Evolutionary conservation across 2,888 invertebrate genomes (phyloP).

Genomic region (Agrochola litura): DNA sequence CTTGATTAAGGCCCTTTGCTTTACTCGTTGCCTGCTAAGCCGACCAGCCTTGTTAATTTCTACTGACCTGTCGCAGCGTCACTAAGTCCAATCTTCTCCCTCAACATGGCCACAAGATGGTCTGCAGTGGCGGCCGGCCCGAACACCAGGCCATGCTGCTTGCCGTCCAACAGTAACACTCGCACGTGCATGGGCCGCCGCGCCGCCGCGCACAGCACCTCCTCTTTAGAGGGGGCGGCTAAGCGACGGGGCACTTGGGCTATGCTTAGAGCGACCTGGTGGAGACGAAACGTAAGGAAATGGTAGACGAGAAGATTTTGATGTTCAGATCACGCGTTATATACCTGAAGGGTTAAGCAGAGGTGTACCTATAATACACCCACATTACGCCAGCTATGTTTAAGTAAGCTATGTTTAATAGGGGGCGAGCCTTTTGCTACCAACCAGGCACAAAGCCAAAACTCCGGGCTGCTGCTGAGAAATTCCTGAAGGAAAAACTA

Average conservation of each 20-base stretch:
- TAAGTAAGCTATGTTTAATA: not conserved
- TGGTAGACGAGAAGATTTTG: no score
- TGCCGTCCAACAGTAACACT: conserved; percentile 98
- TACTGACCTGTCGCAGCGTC: conserved; percentile 92
- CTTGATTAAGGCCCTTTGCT: not conserved
- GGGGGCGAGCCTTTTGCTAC: not conserved
- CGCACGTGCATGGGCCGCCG: conserved; percentile 97
- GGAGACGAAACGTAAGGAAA: not conserved
- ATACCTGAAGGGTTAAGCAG: not conserved
- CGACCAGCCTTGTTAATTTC: no score
- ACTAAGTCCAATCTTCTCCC: conserved; percentile 96
- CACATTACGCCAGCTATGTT: not conserved
- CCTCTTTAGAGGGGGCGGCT: conserved; percentile 97
- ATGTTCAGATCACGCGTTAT: not conserved
- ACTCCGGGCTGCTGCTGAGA: not conserved
- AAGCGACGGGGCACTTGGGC: conserved; percentile 93
- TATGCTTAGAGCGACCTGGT: conserved; percentile 86
- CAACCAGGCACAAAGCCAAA: not conserved
- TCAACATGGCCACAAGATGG: conserved; percentile 96
- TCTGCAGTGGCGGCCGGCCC: conserved; percentile 97
- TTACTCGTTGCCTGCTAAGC: no score
- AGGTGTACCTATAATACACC: not conserved
- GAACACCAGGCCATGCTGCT: conserved; percentile 98
- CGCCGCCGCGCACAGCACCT: conserved; percentile 97
- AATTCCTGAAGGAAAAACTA: not conserved